Evolutionary conservation across 1,140 invertebrate species (phyloP).

Genomic region (Linepithema humile): DNA sequence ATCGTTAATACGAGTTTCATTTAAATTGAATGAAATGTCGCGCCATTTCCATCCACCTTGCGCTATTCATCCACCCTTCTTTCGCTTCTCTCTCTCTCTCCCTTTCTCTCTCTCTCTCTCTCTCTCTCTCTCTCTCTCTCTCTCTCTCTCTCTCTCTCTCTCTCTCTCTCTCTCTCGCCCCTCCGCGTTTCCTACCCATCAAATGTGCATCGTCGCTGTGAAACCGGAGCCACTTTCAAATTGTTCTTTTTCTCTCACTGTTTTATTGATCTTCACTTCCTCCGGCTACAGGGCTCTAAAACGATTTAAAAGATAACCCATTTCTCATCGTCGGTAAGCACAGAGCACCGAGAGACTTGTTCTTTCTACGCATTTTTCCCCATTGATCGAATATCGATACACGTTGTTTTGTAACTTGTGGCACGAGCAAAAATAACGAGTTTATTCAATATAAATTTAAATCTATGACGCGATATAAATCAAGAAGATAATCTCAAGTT

Average conservation of each 20-base stretch:
- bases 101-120: not conserved
- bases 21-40: constrained; percentile 78
- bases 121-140: constrained; percentile 33
- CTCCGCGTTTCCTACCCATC: not conserved
- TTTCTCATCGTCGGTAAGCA: constrained; percentile 71
- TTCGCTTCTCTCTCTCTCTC: constrained; percentile 25
- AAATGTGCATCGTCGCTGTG: constrained; percentile 66
- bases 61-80: constrained; percentile 60
- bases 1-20: constrained; percentile 81
- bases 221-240: constrained; percentile 75
- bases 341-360: constrained; percentile 36
- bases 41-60: constrained; percentile 36
- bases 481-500: not conserved
- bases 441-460: not conserved
- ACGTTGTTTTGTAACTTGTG: constrained; percentile 9
- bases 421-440: not conserved
- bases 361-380: constrained; percentile 4
- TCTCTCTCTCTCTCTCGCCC: not conserved
- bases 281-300: constrained; percentile 73
- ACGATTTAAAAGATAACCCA: constrained; percentile 78
- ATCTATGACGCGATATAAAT: not conserved
- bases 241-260: constrained; percentile 78
- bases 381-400: constrained; percentile 43
- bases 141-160: not conserved
- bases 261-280: constrained; percentile 83